Evolutionary conservation across 2,888 invertebrate species (phyloP), one percentile per base, ranked within the genome.

Genomic region (Odontomyia ornata): DNA sequence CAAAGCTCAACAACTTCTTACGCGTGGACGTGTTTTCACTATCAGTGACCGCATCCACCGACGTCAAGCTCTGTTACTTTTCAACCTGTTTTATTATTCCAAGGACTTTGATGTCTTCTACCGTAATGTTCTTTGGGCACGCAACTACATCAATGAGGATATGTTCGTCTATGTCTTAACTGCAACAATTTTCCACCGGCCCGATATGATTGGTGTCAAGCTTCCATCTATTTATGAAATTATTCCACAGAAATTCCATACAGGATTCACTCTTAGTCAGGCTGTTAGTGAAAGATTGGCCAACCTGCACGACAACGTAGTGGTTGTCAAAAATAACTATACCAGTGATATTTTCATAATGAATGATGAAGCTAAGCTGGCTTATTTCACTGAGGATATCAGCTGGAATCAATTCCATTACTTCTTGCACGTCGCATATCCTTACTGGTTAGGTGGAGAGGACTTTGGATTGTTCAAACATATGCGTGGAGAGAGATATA

Each of bases 191-290:
- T 89, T 92, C 84, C 92, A 93, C 84, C 89, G 92, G 69, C 83
- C 85, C 5, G 93, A 93, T 83, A 90, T 91, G 84, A 87, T 88
- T 77, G 92, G 91, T 67, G 87, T 94, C 80, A 88, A 90, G 64
- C 84, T 94, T 25, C 94, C 94, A 27, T 89, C 93, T 28, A 90
- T 91, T 57, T 94, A 94, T 83, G 95, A 95, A 86, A 90, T 94
- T 84, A 90, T 91, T 86, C 95, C 95, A 1, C 90, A 93, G 85
- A 90, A 91, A 86, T 94, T 93, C 88, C 91, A 65, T 23, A 65
- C 65, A 4, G 30, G 9, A 2, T 18, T 52, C 4, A 52, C 52
- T 25, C 83, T 85, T 76, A 88, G 88, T 69, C 82, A 84, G 80
- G 86, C 86, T 27, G 85, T 87, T 78, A 85, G 86, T 76, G 79